phyloP scores from a whole-genome alignment of 2,888 invertebrate genomes.

The Choristoneura rosaceana region DNA sequence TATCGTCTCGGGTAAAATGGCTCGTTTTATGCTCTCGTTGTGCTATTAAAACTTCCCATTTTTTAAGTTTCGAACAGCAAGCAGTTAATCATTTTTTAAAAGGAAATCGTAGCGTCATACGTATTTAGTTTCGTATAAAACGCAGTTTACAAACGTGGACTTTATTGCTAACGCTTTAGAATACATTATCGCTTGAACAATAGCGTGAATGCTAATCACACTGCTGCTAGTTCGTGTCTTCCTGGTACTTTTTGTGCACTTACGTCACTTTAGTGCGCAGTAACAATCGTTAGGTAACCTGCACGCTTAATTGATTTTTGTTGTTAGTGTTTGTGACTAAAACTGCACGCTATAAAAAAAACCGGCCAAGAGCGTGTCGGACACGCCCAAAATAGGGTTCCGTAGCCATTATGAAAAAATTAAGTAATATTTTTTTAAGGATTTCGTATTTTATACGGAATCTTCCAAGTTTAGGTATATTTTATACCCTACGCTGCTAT shows the following conservation, averaged over 20 bases:
- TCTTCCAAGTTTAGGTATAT: no score
- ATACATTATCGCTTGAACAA: constrained; percentile 26
- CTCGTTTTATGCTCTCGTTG: no score
- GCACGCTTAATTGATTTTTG: neutral
- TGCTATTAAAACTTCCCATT: no score
- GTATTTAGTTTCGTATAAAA: neutral
- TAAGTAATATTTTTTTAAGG: no score
- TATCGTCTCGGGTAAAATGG: no score
- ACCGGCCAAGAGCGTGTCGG: no score
- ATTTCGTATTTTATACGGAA: no score
- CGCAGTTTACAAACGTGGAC: constrained; percentile 9
- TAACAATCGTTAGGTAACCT: constrained; percentile 8
- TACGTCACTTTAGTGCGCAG: constrained; percentile 35
- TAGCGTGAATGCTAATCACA: constrained; percentile 43
- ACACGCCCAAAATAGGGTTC: no score
- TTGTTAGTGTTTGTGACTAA: neutral
- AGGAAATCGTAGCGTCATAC: neutral
- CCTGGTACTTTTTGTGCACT: constrained; percentile 54
- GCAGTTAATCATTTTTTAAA: neutral
- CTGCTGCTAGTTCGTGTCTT: constrained; percentile 45
- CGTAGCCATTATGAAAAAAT: no score
- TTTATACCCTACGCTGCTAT: no score
- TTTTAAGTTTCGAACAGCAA: no score
- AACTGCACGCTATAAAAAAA: neutral
- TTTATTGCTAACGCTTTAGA: constrained; percentile 7